Evolutionary conservation across 2,113 vertebrate genomes (phyloP), one percentile per base, ranked within the genome.

Genomic region (Poeciliopsis occidentalis): DNA sequence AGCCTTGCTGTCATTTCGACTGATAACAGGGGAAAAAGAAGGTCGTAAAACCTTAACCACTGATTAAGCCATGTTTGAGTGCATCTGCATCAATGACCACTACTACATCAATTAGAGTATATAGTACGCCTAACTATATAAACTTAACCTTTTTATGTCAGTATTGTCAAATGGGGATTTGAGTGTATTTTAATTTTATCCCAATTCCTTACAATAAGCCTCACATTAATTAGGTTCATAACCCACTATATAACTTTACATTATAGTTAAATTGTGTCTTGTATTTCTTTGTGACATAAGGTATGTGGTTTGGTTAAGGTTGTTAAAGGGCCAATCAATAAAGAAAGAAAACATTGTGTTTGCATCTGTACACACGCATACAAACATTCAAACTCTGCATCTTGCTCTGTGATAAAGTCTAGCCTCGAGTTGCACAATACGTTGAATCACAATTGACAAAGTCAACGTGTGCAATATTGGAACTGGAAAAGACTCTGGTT

Each of bases 251-350:
- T 72, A 68, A 75, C 64, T 75, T 75, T 26, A 76, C 47, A 30
- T 69, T 64, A 47, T 19, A 54, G 79, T 44, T 74, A 60, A 31
- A 74, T 7, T 57, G 32, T 62, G 32, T 67, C 27, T 31, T 72
- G 31, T 71, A 65, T 69, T 71, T 81, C 22, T 71, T 69, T 84
- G 67, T 69, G 69, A 82, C 41, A 51, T 10, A 41, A 72, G 64
- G 26, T 69, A 17, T 72, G 47, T 39, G 19, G 17, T 54, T 54
- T 61, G 29, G 64, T n/a, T 24, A 15, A 12, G 12, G 60, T 47
- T 34, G 44, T 29, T 32, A 27, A 26, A 74, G 29, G 66, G 22
- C 70, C 39, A 60, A 73, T 64, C 31, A 13, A 27, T 64, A 60
- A 73, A 30, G 51, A 66, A 34, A 70, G 31, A 74, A 27, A 69